Percentiles rank a stretch among this genome's conserved stretches.
Conservation (phyloP, 2,797 vertebrate species). For the Sylvia borin region DNA sequence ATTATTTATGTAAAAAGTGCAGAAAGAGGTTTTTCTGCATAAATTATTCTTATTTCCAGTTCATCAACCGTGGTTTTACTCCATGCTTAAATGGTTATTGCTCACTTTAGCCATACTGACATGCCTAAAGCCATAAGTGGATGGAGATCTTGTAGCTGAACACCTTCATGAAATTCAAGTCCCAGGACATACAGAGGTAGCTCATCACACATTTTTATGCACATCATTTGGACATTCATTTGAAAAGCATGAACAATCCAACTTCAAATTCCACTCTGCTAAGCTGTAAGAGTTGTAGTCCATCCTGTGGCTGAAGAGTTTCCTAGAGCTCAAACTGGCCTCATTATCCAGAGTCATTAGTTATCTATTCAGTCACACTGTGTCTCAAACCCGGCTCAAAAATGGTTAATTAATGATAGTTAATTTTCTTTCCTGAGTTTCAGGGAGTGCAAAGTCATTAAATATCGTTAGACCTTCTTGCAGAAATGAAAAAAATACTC, state of each 20-base stretch:
- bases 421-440: neutral
- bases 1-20: constrained; percentile 61
- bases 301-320: neutral
- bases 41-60: constrained; percentile 59
- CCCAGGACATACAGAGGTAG: neutral
- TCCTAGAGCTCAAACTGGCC: neutral
- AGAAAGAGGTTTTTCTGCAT: constrained; percentile 58
- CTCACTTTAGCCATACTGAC: constrained; percentile 30
- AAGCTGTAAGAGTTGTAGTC: neutral
- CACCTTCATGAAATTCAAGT: constrained; percentile 24
- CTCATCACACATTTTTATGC: neutral
- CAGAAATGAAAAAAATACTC: neutral
- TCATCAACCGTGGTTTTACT: constrained; percentile 47
- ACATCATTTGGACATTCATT: neutral
- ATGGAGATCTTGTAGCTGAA: neutral
- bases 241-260: neutral
- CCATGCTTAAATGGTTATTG: constrained; percentile 55
- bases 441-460: neutral
- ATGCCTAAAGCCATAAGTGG: constrained; percentile 16
- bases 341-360: neutral
- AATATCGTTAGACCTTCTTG: neutral
- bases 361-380: neutral
- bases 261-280: neutral
- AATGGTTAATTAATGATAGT: neutral
- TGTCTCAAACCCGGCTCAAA: neutral